Evolutionary conservation across 2,113 vertebrate genomes (phyloP).

Genomic region (Sorex araneus): DNA sequence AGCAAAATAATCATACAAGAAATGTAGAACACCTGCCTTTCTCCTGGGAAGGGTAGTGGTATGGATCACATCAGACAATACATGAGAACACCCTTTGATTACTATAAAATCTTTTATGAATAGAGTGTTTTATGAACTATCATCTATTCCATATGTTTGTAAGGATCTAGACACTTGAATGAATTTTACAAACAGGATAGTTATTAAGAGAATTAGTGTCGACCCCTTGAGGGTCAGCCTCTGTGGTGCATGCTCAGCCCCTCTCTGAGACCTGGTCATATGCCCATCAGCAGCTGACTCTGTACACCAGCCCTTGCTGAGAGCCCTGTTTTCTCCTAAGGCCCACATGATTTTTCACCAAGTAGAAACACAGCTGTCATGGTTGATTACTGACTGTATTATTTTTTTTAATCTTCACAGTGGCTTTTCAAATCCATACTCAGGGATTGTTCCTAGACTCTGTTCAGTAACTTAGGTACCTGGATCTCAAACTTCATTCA

Average conservation of each 20-base stretch:
- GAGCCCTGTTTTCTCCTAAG: background rate
- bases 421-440: background rate
- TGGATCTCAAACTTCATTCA: conserved; percentile 34
- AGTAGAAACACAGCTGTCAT: background rate
- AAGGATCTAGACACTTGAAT: background rate
- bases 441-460: background rate
- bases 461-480: background rate
- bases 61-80: background rate
- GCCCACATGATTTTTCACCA: background rate
- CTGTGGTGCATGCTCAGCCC: background rate
- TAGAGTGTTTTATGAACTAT: background rate
- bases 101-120: background rate
- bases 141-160: background rate
- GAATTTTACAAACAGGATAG: conserved; percentile 19
- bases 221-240: background rate
- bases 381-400: background rate
- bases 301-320: background rate
- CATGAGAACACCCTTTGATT: background rate
- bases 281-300: background rate
- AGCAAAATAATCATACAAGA: background rate
- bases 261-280: background rate
- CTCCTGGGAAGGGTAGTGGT: background rate
- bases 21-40: background rate
- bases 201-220: background rate
- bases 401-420: background rate